phyloP scores from a whole-genome alignment of 2,113 vertebrate genomes.

The Riparia riparia region DNA sequence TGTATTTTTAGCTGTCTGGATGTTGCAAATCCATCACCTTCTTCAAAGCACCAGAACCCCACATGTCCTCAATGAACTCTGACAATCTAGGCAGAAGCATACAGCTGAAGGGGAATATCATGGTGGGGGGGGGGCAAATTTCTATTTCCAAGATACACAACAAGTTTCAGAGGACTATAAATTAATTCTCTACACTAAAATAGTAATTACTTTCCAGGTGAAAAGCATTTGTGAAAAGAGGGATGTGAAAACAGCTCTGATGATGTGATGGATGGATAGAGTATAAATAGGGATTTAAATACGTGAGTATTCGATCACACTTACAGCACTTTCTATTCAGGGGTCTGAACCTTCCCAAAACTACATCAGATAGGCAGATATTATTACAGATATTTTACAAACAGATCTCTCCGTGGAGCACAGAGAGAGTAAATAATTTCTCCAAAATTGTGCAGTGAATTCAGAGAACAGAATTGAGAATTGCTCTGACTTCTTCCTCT shows the following conservation, averaged over 20 bases:
- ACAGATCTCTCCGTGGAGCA: neutral
- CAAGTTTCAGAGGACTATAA: neutral
- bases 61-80: neutral
- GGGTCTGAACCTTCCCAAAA: neutral
- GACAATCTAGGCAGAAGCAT: neutral
- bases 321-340: neutral
- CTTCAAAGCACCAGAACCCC: neutral
- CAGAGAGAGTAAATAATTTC: neutral
- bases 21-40: slow-evolving; percentile 19
- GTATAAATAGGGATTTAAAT: slow-evolving; percentile 3
- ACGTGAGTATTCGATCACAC: neutral
- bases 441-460: neutral
- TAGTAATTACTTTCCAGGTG: neutral
- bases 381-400: neutral
- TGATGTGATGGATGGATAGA: neutral
- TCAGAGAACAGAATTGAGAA: neutral
- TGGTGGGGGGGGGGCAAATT: neutral
- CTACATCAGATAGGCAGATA: neutral
- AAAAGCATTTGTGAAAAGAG: neutral
- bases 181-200: neutral
- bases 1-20: slow-evolving; percentile 35
- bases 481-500: neutral
- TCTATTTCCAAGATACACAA: neutral
- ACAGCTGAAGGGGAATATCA: neutral
- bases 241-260: neutral